Evolutionary conservation across 1,140 invertebrate species (phyloP), one percentile per base, ranked within the genome.

Genomic region (Musca vetustissima): DNA sequence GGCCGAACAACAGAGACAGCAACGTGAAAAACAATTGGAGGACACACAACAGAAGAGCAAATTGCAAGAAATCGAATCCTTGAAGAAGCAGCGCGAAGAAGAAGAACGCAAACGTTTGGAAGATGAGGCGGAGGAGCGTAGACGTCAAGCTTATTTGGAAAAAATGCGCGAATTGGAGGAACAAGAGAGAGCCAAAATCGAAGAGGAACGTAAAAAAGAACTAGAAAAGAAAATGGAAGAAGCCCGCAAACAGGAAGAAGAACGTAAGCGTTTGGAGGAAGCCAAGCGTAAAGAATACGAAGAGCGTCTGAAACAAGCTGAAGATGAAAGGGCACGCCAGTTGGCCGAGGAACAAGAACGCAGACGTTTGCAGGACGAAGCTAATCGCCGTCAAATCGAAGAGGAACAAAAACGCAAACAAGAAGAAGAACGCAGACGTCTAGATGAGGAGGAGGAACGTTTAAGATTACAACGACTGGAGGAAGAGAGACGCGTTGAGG

Each of bases 391-490:
- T n/a, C 68, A 69, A 17, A 48, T 75, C 4, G 67, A 76, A 66
- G 69, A 75, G 52, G 75, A 78, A 64, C 77, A 81, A 47, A 71
- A 70, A 15, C 71, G 72, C 22, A 75, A 77, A 0, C 76, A 72
- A 28, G 73, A 77, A 61, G 70, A 79, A 59, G 73, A 78, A 7
- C 66, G 67, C 6, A 74, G 71, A 28, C 70, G 79, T 17, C 72
- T 75, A 17, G 67, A 77, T 53, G 78, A 80, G 49, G 78, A 80
- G 36, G 77, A 81, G 66, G 75, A 77, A 57, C 78, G 78, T 1
- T 36, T 24, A 13, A 68, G 76, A 17, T 59, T 81, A 24, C 19
- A 73, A 50, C 69, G 73, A 1, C 14, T 81, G 2, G 79, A 81
- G 61, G 76, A 78, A 48, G 64, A 72, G 19, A 72, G 71, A n/a